Conservation (phyloP, 2,113 vertebrate species). For the Caretta caretta region DNA sequence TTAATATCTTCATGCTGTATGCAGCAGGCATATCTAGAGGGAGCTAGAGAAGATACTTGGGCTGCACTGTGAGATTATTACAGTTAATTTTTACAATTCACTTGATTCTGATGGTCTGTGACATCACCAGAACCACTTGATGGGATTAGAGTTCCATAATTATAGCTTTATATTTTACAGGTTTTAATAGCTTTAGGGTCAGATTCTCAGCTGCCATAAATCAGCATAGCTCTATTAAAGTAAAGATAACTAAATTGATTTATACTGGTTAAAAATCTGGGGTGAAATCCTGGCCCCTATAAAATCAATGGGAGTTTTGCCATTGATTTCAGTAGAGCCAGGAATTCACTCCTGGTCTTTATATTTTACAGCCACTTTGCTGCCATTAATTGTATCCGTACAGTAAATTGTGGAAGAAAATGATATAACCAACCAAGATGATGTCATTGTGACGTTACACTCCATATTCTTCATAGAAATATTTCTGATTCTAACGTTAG, state of each 20-base stretch:
- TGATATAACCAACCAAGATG: slow-evolving; percentile 22
- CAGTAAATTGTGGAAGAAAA: slow-evolving; percentile 16
- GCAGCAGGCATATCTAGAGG: background rate
- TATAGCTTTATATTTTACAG: slow-evolving; percentile 64
- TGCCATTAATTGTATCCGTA: background rate
- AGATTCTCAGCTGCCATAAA: slow-evolving; percentile 59
- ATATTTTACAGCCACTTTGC: slow-evolving; percentile 28
- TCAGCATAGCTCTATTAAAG: slow-evolving; percentile 4
- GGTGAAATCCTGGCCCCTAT: slow-evolving; percentile 49
- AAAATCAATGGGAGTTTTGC: slow-evolving; percentile 29
- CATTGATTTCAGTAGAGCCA: slow-evolving; percentile 18
- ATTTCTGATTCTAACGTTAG: too few species aligned
- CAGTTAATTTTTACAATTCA: slow-evolving; percentile 63
- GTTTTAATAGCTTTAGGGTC: slow-evolving; percentile 54
- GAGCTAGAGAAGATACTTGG: slow-evolving; percentile 13
- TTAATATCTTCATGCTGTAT: slow-evolving; percentile 34
- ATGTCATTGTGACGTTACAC: background rate
- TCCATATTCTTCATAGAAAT: too few species aligned
- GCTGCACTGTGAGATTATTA: slow-evolving; percentile 37
- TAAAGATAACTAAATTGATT: slow-evolving; percentile 50
- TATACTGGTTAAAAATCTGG: slow-evolving; percentile 22
- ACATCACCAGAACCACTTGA: slow-evolving; percentile 56
- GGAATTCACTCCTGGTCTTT: slow-evolving; percentile 56
- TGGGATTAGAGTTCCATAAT: slow-evolving; percentile 66
- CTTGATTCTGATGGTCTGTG: slow-evolving; percentile 48